Percentiles rank a stretch among this genome's conserved stretches.
phyloP scores from a whole-genome alignment of 1,140 invertebrate genomes.

The Lepeophtheirus salmonis region DNA sequence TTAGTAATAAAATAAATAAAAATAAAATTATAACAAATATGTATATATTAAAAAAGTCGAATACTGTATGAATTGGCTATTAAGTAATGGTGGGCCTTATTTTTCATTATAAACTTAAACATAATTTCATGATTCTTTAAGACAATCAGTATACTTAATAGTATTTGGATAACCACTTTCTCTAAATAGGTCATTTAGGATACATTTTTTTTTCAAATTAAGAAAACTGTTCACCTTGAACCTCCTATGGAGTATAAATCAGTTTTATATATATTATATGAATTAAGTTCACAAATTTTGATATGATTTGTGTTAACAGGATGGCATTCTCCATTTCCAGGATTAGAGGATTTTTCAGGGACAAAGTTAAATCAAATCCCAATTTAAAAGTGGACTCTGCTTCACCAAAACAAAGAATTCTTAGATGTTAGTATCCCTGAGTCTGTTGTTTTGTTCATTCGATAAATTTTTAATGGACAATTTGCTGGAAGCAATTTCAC shows the following conservation, averaged over 20 bases:
- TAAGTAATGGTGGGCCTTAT: too few relatives aligned
- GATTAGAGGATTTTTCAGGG: constrained; percentile 14
- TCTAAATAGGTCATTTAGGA: too few relatives aligned
- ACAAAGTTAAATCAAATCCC: constrained; percentile 15
- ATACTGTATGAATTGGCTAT: too few relatives aligned
- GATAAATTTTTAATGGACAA: neutral
- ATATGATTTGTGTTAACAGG: constrained; percentile 14
- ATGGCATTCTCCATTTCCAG: constrained; percentile 12
- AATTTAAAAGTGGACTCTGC: neutral
- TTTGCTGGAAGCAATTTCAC: neutral
- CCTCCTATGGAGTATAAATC: neutral
- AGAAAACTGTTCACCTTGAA: too few relatives aligned
- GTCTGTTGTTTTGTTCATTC: neutral
- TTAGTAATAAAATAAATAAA: too few relatives aligned
- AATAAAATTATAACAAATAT: too few relatives aligned
- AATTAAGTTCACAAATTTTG: constrained; percentile 14
- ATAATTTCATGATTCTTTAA: too few relatives aligned
- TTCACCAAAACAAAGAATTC: constrained; percentile 14
- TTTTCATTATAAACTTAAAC: too few relatives aligned
- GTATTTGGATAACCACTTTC: too few relatives aligned
- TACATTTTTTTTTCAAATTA: too few relatives aligned
- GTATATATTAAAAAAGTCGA: too few relatives aligned
- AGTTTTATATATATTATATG: constrained; percentile 10
- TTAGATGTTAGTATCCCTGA: neutral
- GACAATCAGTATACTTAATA: too few relatives aligned